Conservation (phyloP, 2,113 vertebrate genomes). For the Notechis scutatus region DNA sequence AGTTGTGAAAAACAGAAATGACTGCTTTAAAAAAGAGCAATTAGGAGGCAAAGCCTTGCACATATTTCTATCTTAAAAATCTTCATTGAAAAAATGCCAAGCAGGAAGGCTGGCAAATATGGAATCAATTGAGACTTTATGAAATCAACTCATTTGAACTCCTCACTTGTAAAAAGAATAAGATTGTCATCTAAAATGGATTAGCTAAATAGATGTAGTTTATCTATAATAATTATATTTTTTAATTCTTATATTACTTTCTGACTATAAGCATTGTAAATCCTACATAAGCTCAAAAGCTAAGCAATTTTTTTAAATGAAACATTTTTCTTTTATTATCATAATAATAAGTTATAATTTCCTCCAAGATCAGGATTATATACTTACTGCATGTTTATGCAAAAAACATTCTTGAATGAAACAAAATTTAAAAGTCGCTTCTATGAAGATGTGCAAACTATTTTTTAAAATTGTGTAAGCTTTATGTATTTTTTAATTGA, state of each 20-base stretch:
- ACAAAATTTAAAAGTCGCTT: background rate
- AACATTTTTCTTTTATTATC: background rate
- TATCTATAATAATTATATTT: background rate
- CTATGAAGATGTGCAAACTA: background rate
- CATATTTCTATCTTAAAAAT: background rate
- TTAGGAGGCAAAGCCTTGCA: background rate
- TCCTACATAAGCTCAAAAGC: background rate
- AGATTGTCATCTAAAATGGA: background rate
- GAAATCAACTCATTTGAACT: background rate
- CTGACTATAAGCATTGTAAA: background rate
- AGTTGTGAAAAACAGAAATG: background rate
- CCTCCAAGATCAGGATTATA: background rate
- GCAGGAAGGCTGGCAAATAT: background rate
- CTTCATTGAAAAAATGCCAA: background rate
- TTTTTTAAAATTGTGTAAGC: background rate
- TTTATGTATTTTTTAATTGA: background rate
- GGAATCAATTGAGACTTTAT: background rate
- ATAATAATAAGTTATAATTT: background rate
- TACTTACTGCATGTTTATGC: background rate
- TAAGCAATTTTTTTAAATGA: background rate
- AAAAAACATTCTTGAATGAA: background rate
- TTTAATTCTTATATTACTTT: background rate
- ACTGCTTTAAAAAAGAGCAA: background rate
- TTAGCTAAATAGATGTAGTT: background rate
- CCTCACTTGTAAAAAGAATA: background rate